phyloP scores from a whole-genome alignment of 2,113 vertebrate genomes.

The Xyliphius kryptos region DNA sequence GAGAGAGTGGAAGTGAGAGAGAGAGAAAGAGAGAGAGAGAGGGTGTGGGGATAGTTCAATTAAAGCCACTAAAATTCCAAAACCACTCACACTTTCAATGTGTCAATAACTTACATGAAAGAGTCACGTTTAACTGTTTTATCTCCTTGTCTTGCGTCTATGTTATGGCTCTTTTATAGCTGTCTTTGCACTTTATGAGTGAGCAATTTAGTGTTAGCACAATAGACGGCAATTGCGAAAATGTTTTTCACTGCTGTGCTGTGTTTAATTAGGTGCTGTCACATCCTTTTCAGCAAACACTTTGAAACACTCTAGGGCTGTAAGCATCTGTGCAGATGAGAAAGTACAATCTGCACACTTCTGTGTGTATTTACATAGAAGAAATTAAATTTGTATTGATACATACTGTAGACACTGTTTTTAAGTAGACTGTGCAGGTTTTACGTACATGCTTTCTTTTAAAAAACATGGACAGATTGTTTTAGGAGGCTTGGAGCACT shows the following conservation, averaged over 20 bases:
- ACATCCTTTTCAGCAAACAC: slow-evolving; percentile 49
- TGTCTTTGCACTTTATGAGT: slow-evolving; percentile 47
- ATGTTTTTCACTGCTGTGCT: slow-evolving; percentile 47
- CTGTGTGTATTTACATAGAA: not conserved
- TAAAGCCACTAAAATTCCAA: not conserved
- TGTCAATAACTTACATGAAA: slow-evolving; percentile 12
- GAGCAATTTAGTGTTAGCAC: slow-evolving; percentile 52
- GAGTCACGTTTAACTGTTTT: slow-evolving; percentile 30
- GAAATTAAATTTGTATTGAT: not conserved
- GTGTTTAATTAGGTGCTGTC: slow-evolving; percentile 63
- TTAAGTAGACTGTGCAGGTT: not conserved
- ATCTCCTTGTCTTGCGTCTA: slow-evolving; percentile 22
- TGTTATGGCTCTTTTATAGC: slow-evolving; percentile 40
- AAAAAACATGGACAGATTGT: slow-evolving; percentile 13
- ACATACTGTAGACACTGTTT: not conserved
- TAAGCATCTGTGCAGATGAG: slow-evolving; percentile 27
- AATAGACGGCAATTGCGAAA: slow-evolving; percentile 61
- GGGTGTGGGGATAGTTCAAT: not conserved
- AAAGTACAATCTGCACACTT: slow-evolving; percentile 29
- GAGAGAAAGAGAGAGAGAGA: slow-evolving; percentile 3
- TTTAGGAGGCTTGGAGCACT: slow-evolving; percentile 38
- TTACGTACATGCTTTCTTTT: slow-evolving; percentile 39
- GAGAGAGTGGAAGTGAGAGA: too few relatives aligned
- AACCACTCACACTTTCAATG: slow-evolving; percentile 2
- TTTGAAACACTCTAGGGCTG: slow-evolving; percentile 43